Evolutionary conservation across 2,113 vertebrate genomes (phyloP).

Genomic region (Sinosuthora webbiana): DNA sequence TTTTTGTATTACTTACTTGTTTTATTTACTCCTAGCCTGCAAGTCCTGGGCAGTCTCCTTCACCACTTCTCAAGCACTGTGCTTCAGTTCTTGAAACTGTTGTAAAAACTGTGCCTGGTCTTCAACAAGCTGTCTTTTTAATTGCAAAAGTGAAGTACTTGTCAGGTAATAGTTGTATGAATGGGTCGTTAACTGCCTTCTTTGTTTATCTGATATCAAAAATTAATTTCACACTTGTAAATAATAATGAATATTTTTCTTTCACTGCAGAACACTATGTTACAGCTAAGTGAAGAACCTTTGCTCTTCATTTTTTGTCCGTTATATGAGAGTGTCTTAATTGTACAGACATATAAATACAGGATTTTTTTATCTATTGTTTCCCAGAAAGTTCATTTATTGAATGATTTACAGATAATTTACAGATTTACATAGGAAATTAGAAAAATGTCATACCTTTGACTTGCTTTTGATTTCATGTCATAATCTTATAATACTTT

Average conservation of each 20-base stretch:
- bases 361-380: neutral
- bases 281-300: neutral
- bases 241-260: neutral
- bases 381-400: neutral
- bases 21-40: constrained; percentile 75
- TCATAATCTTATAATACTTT: neutral
- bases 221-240: neutral
- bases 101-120: constrained; percentile 88
- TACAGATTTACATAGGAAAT: neutral
- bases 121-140: constrained; percentile 86
- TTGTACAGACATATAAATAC: neutral
- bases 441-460: neutral
- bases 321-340: neutral
- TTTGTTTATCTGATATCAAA: neutral
- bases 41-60: constrained; percentile 79
- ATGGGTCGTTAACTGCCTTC: neutral
- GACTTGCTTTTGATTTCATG: neutral
- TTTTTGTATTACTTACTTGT: neutral
- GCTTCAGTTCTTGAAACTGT: constrained; percentile 87
- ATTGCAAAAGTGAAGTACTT: constrained; percentile 91
- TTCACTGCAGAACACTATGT: neutral
- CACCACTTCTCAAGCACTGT: constrained; percentile 86
- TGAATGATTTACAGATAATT: neutral
- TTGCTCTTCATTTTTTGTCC: neutral
- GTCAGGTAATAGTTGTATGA: constrained; percentile 77